A percentile compares a stretch with the other conserved stretches of the same genome.
Evolutionary conservation across 2,113 vertebrate species (phyloP).

Genomic region (Haplochromis burtoni): DNA sequence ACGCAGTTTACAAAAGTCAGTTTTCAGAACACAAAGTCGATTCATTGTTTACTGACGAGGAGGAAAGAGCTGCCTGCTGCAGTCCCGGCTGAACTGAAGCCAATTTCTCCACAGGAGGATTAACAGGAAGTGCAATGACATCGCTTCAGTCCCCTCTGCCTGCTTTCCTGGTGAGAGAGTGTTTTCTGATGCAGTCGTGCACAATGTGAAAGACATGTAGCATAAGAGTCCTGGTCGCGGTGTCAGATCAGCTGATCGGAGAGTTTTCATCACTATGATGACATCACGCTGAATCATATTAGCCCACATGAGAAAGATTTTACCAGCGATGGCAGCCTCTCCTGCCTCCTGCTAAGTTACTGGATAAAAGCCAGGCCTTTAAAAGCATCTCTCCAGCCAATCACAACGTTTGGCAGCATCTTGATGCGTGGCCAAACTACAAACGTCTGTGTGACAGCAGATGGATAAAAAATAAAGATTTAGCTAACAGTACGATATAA

Average conservation of each 20-base stretch:
- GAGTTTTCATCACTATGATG: background rate
- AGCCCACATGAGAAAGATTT: fast-evolving
- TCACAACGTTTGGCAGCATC: background rate
- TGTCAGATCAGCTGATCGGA: background rate
- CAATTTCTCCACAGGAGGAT: background rate
- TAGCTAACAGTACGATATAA: background rate
- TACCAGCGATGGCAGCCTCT: background rate
- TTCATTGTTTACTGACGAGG: fast-evolving
- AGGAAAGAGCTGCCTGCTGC: background rate
- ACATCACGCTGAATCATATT: background rate
- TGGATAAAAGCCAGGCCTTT: background rate
- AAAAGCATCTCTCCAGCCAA: background rate
- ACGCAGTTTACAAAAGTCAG: fast-evolving
- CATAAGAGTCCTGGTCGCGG: fast-evolving
- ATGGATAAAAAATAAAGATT: background rate
- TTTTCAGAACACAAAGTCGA: background rate
- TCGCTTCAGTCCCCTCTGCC: background rate
- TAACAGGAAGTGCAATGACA: background rate
- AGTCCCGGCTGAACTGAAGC: background rate
- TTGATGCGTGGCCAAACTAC: fast-evolving
- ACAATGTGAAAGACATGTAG: background rate
- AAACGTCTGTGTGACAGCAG: fast-evolving
- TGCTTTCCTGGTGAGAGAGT: background rate
- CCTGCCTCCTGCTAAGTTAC: background rate
- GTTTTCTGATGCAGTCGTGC: background rate